phyloP scores from a whole-genome alignment of 2,888 invertebrate genomes.

The Cheiracanthium punctorium region DNA sequence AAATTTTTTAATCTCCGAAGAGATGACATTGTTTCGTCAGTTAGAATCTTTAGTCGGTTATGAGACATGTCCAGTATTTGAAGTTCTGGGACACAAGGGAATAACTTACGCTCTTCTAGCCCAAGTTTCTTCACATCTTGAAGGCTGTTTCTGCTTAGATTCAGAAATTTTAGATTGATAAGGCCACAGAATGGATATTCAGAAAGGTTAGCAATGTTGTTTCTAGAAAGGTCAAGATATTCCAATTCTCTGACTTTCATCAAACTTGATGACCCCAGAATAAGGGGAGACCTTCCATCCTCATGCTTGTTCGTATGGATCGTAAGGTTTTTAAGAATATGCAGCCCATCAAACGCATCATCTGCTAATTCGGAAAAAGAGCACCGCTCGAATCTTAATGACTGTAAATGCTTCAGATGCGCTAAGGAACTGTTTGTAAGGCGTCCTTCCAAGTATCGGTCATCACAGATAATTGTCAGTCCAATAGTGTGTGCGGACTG shows the following conservation, averaged over 20 bases:
- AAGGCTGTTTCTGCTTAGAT: conserved; percentile 85
- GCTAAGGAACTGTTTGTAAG: conserved; percentile 72
- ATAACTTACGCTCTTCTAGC: conserved; percentile 68
- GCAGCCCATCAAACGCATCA: conserved; percentile 80
- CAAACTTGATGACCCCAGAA: conserved; percentile 72
- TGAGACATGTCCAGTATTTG: conserved; percentile 82
- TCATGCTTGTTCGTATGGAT: conserved; percentile 87
- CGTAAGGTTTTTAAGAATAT: conserved; percentile 82
- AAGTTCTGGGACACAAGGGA: conserved; percentile 74
- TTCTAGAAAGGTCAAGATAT: conserved; percentile 72
- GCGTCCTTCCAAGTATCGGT: conserved; percentile 70
- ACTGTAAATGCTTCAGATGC: conserved; percentile 83
- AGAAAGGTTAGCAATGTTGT: conserved; percentile 78
- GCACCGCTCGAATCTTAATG: conserved; percentile 86
- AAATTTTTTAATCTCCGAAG: conserved; percentile 82
- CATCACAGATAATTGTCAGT: conserved; percentile 83
- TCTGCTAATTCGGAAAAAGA: conserved; percentile 78
- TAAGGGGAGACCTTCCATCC: conserved; percentile 81
- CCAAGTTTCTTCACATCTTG: conserved; percentile 86
- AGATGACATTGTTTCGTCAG: conserved; percentile 84
- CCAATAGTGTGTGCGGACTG: conserved; percentile 89
- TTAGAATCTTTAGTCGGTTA: conserved; percentile 84
- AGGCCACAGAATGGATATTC: conserved; percentile 80
- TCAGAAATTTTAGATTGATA: conserved; percentile 79
- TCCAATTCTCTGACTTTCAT: conserved; percentile 72